These are phyloP conservation scores for Stichodactyla mertensii DNA, from an alignment of 64 coral and sea anemone species.

Conservation along the genomic window DNA sequence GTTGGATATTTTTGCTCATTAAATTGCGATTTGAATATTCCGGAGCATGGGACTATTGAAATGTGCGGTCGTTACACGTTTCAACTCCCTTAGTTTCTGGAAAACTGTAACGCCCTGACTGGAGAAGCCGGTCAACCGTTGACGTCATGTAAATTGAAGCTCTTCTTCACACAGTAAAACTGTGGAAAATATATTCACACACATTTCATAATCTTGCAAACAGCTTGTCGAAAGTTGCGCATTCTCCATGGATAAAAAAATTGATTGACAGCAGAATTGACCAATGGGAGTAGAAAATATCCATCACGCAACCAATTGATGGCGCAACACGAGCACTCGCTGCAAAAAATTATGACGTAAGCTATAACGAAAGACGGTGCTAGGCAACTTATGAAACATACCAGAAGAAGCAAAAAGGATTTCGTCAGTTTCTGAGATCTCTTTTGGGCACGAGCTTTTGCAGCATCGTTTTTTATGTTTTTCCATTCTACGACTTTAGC, in stretches of 20 bases:
- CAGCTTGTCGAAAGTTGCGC: conserved; percentile 16
- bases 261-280: conserved; percentile 46
- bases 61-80: too few species aligned
- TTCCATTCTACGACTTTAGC: background rate
- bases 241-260: conserved; percentile 53
- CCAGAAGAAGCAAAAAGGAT: conserved; percentile 22
- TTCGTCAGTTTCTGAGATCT: conserved; percentile 9
- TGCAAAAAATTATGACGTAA: conserved; percentile 38
- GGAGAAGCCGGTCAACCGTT: background rate
- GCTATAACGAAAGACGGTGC: conserved; percentile 30
- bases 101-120: too few species aligned
- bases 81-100: too few species aligned
- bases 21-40: too few species aligned
- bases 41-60: too few species aligned
- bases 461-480: background rate
- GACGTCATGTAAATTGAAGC: background rate
- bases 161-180: background rate
- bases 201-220: conserved; percentile 16
- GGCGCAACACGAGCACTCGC: conserved; percentile 15
- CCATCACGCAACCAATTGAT: conserved; percentile 51
- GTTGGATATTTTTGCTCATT: too few species aligned
- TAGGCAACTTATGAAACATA: conserved; percentile 26
- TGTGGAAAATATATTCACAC: background rate
- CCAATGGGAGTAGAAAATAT: conserved; percentile 13
- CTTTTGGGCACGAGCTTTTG: background rate